These are phyloP conservation scores for Arenicola marina DNA, from an alignment of 2,888 invertebrate genomes.

Conservation along the genomic window DNA sequence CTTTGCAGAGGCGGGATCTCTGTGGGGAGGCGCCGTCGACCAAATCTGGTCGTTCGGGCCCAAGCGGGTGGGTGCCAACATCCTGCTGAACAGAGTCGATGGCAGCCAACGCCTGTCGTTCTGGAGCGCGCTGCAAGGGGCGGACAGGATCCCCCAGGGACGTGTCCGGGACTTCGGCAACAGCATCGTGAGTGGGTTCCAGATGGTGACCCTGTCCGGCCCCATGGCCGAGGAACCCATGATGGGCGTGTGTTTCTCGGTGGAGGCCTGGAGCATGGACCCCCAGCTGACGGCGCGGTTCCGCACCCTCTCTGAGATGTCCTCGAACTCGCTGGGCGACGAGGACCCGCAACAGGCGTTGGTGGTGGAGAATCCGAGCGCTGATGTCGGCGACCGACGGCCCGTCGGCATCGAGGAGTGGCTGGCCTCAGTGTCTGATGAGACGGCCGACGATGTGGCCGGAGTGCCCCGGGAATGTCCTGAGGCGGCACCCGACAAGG, in stretches of 20 bases:
- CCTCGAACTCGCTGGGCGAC: not conserved
- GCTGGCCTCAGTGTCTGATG: not conserved
- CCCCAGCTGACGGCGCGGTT: not conserved
- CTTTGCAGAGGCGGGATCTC: conserved; percentile 68
- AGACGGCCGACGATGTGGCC: not conserved
- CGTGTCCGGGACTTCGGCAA: conserved; percentile 66
- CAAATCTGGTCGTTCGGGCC: conserved; percentile 92
- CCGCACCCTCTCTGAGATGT: not conserved
- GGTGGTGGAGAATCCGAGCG: not conserved
- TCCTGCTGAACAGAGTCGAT: conserved; percentile 79
- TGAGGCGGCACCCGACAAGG: not conserved
- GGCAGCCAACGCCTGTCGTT: conserved; percentile 69
- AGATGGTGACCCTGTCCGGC: conserved; percentile 80
- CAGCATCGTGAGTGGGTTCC: conserved; percentile 59
- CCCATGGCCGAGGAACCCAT: conserved; percentile 97
- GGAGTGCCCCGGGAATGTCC: not conserved
- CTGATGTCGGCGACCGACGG: not conserved
- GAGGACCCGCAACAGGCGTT: too few relatives aligned
- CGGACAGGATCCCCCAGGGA: too few relatives aligned
- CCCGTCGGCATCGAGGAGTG: not conserved
- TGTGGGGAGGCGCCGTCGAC: conserved; percentile 43
- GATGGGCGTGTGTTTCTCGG: conserved; percentile 85
- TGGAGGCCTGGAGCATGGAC: conserved; percentile 75
- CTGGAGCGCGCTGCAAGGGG: conserved; percentile 39
- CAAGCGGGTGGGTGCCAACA: conserved; percentile 83